Percentiles rank a stretch among this genome's conserved stretches.
Conservation (phyloP, 1,140 invertebrate species). For the Lycorma delicatula region DNA sequence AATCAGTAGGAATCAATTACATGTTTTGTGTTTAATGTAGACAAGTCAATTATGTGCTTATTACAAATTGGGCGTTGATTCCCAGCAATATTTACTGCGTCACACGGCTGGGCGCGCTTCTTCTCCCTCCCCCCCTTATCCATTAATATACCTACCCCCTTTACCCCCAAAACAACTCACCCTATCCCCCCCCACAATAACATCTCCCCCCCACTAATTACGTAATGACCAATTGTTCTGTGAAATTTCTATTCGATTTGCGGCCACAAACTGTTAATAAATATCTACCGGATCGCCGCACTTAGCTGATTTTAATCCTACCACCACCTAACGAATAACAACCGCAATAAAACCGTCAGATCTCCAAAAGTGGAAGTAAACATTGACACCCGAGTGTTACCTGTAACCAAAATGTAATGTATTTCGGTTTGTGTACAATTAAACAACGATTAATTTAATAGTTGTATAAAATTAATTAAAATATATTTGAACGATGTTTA, state of each 20-base stretch:
- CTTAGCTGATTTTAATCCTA: no score
- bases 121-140: not conserved
- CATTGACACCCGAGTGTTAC: no score
- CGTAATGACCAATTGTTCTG: constrained; percentile 4
- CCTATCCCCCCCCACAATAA: not conserved
- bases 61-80: constrained; percentile 1
- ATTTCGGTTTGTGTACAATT: no score
- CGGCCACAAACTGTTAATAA: not conserved
- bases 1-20: constrained; percentile 6
- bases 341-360: no score
- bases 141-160: no score
- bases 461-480: no score
- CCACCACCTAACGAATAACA: no score
- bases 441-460: no score
- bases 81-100: not conserved
- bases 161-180: no score
- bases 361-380: no score
- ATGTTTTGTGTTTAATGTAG: constrained; percentile 7
- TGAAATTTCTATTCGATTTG: constrained; percentile 5
- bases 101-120: not conserved
- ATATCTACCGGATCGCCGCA: not conserved
- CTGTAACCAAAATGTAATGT: no score
- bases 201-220: not conserved
- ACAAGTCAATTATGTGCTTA: constrained; percentile 5
- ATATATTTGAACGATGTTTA: no score